These are phyloP conservation scores for Diplolepis rosae DNA, from an alignment of 2,888 invertebrate genomes.

Conservation along the genomic window DNA sequence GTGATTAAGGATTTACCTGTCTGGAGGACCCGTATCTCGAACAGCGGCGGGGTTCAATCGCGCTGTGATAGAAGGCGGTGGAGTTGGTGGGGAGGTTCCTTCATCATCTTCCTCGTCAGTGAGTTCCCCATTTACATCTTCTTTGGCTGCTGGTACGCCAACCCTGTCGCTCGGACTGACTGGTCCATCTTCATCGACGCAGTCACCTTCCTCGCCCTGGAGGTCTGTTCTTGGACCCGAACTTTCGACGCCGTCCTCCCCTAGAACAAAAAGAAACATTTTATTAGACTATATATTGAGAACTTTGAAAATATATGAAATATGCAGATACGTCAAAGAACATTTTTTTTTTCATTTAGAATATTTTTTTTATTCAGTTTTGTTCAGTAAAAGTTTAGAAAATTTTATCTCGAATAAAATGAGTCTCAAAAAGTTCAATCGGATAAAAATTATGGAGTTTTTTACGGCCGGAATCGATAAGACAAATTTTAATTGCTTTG, in stretches of 20 bases:
- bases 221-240: constrained; percentile 70
- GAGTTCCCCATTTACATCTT: constrained; percentile 75
- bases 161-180: constrained; percentile 74
- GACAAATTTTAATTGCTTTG: no score
- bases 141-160: constrained; percentile 73
- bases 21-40: constrained; percentile 68
- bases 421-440: no score
- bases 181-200: constrained; percentile 78
- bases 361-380: no score
- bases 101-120: constrained; percentile 71
- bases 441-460: no score
- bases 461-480: no score
- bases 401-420: no score
- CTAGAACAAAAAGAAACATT: constrained; percentile 73
- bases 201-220: constrained; percentile 78
- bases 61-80: constrained; percentile 63
- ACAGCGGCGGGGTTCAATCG: constrained; percentile 68
- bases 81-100: constrained; percentile 61
- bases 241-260: constrained; percentile 75
- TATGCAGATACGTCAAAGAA: no score
- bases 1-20: constrained; percentile 45
- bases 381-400: no score
- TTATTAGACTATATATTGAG: no score
- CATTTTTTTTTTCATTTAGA: no score
- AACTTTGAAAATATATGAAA: no score